Evolutionary conservation across 1,140 invertebrate species (phyloP), one percentile per base, ranked within the genome.

Genomic region (Drosophila rhopaloa): DNA sequence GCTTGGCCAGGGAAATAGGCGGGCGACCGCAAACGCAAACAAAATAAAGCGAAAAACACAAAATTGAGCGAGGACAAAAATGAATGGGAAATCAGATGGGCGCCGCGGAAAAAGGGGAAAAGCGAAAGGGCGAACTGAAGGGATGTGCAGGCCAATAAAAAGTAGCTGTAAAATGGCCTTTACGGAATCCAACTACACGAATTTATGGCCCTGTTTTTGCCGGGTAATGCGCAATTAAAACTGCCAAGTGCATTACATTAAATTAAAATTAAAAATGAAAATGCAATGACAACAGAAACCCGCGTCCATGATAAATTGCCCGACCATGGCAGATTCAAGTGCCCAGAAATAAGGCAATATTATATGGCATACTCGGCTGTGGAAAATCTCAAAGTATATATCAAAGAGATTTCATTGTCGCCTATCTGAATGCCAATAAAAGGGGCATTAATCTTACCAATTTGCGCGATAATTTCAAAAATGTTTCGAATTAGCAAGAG

Each of bases 221-320:
- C 44, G 10, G 48, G 46, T 83, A 88, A 86, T 88, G 83, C 53
- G 83, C 83, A 88, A 88, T 86, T 86, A 86, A 86, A 86, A 63
- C 50, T 56, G 83, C 76, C 84, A 83, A 88, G 83, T 89, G 84
- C 84, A 89, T 82, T 82, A 72, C 81, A 86, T 89, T 83, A 83
- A 85, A 81, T 85, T 80, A 53, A 85, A 78, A 58, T 67, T 57
- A 58, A 74, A 62, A 41, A 55, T 55, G 51, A 55, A 75, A 75
- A 56, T 75, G 53, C 59, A 75, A 74, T 55, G 71, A 73, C 55
- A 54, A 43, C 37, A 37, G 16, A 54, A 46, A 14, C 43, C 37
- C 40, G 66, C 66, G 48, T 24, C 24, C 61, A 56, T 76, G 73
- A 76, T 76, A 76, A 60, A 76, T 76, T 32, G 19, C 65, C 40